A percentile compares a stretch with the other conserved stretches of the same genome.
Conservation (phyloP, 2,888 invertebrate species). For the Drosophila flavopinicola region DNA sequence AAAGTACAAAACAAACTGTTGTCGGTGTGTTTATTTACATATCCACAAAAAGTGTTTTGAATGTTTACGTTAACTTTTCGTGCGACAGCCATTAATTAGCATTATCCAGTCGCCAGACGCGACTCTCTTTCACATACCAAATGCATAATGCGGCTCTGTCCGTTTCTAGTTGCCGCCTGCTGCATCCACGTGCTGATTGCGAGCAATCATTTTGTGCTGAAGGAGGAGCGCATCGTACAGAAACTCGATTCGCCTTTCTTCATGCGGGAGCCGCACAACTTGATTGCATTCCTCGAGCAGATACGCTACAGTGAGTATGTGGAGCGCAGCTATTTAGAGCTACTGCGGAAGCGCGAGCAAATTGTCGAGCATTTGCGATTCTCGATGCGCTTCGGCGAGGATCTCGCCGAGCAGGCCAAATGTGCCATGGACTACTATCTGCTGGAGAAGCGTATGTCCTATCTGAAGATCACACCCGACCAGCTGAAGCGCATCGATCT, state of each 20-base stretch:
- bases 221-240: conserved; percentile 80
- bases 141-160: conserved; percentile 58
- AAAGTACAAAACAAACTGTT: conserved; percentile 22
- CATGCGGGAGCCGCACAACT: conserved; percentile 82
- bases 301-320: conserved; percentile 82
- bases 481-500: conserved; percentile 81
- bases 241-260: conserved; percentile 83
- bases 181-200: conserved; percentile 57
- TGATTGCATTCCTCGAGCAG: conserved; percentile 82
- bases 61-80: conserved; percentile 13
- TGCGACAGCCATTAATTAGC: conserved; percentile 10
- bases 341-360: conserved; percentile 80
- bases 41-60: neutral
- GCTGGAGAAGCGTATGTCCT: conserved; percentile 77
- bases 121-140: conserved; percentile 1
- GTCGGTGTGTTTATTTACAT: conserved; percentile 52
- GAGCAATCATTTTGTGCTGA: conserved; percentile 82
- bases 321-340: conserved; percentile 78
- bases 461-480: conserved; percentile 73
- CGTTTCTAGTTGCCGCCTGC: conserved; percentile 38
- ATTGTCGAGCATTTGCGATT: conserved; percentile 82
- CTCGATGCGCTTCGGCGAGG: conserved; percentile 81
- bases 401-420: conserved; percentile 82
- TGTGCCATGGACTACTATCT: conserved; percentile 81
- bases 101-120: conserved; percentile 8